Evolutionary conservation across 2,888 invertebrate species (phyloP), one percentile per base, ranked within the genome.

Genomic region (Macrosiphum euphorbiae): DNA sequence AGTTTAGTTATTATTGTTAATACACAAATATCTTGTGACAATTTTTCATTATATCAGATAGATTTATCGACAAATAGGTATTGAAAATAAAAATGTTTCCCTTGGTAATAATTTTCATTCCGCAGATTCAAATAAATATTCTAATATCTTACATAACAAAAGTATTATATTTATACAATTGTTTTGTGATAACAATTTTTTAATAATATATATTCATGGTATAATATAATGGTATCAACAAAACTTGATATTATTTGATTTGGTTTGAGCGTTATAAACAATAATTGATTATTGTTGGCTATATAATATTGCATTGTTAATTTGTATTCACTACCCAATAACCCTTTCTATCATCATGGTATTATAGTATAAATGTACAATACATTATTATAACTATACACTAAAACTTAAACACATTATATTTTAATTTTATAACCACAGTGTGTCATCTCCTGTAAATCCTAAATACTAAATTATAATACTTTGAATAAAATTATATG

Each of bases 401-500:
- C 26, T 85, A 24, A 28, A 85, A 47, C 47, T 10, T 47, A 26
- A 85, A 47, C 47, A 85, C 85, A 55, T 55, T 55, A 16, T 16
- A 50, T 50, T 13, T 13, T 50, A 16, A 11, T 50, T 50, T 16
- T 50, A 50, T 50, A 50, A 50, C 50, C 50, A 3, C 50, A 50
- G 50, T 13, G 41, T 85, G 85, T 85, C 26, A 41, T 85, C 58
- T 44, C 44, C 1, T 61, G 44, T 44, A 47, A 85, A 67, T 67
- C 47, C 47, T 47, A 47, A 47, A 47, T 1, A 67, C 67, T 67
- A 67, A 67, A 85, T 85, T 85, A 28, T 47, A 61, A 20, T 28
- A 52, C 47, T 61, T 89, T 28, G 61, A 89, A 61, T 61, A 88
- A 88, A 88, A 88, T 55, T 55, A 88, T 41, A 41, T 41, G 26